Conservation (phyloP, 2,113 vertebrate species). For the Stigmatopora nigra region DNA sequence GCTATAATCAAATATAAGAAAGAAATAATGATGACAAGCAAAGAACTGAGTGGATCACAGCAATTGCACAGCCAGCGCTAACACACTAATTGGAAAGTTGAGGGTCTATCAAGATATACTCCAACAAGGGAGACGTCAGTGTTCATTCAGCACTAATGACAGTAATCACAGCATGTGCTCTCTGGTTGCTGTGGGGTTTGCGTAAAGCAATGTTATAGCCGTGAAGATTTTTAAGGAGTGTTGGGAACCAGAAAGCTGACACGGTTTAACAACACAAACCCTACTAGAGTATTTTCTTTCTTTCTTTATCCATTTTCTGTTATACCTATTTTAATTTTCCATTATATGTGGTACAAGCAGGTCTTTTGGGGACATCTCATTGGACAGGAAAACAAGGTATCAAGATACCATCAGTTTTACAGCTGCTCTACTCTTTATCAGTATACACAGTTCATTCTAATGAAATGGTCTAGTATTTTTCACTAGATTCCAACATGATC, state of each 20-base stretch:
- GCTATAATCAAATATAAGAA: constrained; percentile 36
- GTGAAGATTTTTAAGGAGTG: constrained; percentile 35
- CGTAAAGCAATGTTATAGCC: constrained; percentile 25
- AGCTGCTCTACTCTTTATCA: neutral
- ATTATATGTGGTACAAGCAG: constrained; percentile 9
- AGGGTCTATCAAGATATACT: constrained; percentile 40
- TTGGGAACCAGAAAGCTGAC: constrained; percentile 28
- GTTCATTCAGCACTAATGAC: constrained; percentile 50
- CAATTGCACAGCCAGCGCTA: constrained; percentile 24
- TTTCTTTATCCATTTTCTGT: neutral
- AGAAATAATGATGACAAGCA: constrained; percentile 38
- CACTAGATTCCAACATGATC: neutral
- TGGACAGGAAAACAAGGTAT: constrained; percentile 9
- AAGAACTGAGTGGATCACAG: constrained; percentile 26
- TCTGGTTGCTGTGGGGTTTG: constrained; percentile 35
- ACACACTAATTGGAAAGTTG: constrained; percentile 50
- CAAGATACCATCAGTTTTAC: neutral
- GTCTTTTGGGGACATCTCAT: constrained; percentile 3
- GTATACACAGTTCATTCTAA: neutral
- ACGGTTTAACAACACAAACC: constrained; percentile 36
- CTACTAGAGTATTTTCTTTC: constrained; percentile 8
- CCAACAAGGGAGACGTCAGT: constrained; percentile 44
- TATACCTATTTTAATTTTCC: constrained; percentile 4
- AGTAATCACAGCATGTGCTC: constrained; percentile 37
- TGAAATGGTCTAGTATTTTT: neutral